Conservation (phyloP, 2,797 vertebrate species). For the Epinephelus malabaricus region DNA sequence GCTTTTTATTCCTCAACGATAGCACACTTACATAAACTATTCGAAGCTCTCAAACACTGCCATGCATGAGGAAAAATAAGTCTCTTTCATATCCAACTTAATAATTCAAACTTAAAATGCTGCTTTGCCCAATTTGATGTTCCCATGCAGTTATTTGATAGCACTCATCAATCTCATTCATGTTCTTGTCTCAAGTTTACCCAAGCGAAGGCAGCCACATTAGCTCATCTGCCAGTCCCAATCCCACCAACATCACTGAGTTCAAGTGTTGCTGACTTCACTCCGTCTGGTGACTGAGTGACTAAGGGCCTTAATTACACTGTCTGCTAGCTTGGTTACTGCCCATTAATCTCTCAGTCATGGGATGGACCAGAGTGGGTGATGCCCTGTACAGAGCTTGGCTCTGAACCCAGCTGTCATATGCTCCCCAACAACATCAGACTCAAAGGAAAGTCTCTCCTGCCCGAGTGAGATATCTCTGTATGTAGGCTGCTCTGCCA, state of each 20-base stretch:
- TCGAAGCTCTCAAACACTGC: conserved; percentile 6
- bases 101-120: conserved; percentile 22
- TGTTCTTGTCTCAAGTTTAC: conserved; percentile 60
- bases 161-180: conserved; percentile 66
- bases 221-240: conserved; percentile 65
- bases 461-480: conserved; percentile 28
- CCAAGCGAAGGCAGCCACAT: conserved; percentile 59
- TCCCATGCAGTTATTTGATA: conserved; percentile 41
- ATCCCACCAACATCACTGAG: conserved; percentile 57
- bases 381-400: conserved; percentile 43
- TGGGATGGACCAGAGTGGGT: conserved; percentile 59
- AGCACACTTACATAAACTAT: conserved; percentile 3
- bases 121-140: conserved; percentile 37
- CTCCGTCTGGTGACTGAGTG: conserved; percentile 80
- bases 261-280: conserved; percentile 81
- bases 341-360: conserved; percentile 81
- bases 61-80: background rate
- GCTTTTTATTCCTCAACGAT: background rate
- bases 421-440: conserved; percentile 31
- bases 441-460: conserved; percentile 38
- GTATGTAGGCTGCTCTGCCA: conserved; percentile 23
- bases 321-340: conserved; percentile 80
- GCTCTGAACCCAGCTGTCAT: conserved; percentile 30
- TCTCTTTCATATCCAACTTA: conserved; percentile 18
- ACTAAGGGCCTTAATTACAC: conserved; percentile 87